phyloP scores from a whole-genome alignment of 1,140 invertebrate genomes.

The Ganaspis sp. region DNA sequence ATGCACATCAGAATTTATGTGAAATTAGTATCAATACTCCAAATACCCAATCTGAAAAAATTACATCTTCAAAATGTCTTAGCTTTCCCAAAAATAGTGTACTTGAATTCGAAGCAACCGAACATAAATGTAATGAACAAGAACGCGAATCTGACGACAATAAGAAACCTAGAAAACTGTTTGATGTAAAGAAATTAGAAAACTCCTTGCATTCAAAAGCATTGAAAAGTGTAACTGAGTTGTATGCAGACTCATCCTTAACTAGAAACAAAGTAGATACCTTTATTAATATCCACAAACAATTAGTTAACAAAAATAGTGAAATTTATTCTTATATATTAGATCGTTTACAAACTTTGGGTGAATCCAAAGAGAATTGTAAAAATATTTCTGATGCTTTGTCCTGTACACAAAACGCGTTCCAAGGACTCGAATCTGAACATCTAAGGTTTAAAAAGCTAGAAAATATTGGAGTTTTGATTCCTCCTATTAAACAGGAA shows the following conservation, averaged over 20 bases:
- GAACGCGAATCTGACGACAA: background rate
- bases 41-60: background rate
- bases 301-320: background rate
- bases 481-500: background rate
- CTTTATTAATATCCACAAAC: background rate
- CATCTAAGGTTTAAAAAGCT: background rate
- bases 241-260: conserved; percentile 1
- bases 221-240: background rate
- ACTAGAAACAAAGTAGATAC: background rate
- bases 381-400: background rate
- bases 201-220: background rate
- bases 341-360: background rate
- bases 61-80: background rate
- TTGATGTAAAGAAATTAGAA: background rate
- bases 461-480: background rate
- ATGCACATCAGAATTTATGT: background rate
- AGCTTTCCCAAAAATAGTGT: background rate
- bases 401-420: background rate
- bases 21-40: background rate
- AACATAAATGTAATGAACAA: background rate
- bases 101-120: background rate
- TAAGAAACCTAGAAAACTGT: background rate
- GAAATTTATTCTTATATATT: background rate
- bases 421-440: background rate
- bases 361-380: background rate